phyloP scores from a whole-genome alignment of 1,140 invertebrate species.

The Ceratosolen solmsi region DNA sequence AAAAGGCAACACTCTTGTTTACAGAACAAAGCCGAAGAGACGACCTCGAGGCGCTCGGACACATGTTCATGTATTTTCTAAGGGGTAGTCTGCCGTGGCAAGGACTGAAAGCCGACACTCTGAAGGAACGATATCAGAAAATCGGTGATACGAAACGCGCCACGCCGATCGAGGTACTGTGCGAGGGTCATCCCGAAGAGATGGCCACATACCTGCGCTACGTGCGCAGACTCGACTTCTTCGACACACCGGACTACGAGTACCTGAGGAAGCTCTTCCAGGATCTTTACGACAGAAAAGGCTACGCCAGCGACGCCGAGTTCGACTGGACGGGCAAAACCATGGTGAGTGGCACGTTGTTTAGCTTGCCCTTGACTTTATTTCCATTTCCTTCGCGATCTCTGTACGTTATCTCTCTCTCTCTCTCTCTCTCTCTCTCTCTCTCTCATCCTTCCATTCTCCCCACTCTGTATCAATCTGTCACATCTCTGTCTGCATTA shows the following conservation, averaged over 20 bases:
- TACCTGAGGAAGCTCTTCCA: constrained; percentile 96
- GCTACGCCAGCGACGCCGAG: constrained; percentile 94
- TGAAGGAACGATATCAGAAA: constrained; percentile 99
- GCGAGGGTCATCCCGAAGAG: constrained; percentile 98
- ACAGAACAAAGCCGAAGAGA: constrained; percentile 98
- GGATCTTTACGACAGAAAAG: constrained; percentile 94
- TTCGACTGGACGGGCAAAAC: constrained; percentile 99
- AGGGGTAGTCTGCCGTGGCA: constrained; percentile 99
- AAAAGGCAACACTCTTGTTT: constrained; percentile 49
- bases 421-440: not conserved
- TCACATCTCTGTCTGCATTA: not conserved
- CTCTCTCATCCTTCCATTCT: not conserved
- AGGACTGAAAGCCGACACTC: constrained; percentile 98
- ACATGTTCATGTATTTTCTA: constrained; percentile 99
- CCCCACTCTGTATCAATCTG: not conserved
- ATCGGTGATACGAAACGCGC: constrained; percentile 99
- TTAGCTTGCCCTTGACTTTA: no score
- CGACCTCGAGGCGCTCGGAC: constrained; percentile 98
- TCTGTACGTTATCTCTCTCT: not conserved
- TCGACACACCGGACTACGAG: constrained; percentile 99
- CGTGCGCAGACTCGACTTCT: constrained; percentile 98
- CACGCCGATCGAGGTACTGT: constrained; percentile 97
- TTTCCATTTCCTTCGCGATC: no score
- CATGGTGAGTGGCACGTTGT: constrained; percentile 81
- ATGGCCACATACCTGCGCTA: constrained; percentile 98